Evolutionary conservation across 2,888 invertebrate genomes (phyloP), one percentile per base, ranked within the genome.

Genomic region (Dryocosmus kuriphilus): DNA sequence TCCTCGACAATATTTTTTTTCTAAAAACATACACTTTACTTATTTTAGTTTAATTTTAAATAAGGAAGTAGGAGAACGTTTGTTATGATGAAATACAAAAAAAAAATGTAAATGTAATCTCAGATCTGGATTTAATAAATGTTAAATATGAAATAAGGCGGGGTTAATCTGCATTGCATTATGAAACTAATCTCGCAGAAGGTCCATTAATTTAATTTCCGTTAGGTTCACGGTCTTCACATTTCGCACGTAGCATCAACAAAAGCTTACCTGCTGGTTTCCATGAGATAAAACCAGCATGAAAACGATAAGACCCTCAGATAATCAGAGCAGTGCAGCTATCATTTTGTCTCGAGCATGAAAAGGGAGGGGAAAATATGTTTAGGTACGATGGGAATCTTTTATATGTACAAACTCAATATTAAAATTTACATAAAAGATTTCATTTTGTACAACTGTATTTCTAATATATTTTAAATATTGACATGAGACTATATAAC

Each of bases 251-350:
- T 57, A 57, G 24, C 57, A 57, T 57, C 30, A 67, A 67, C 67
- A 67, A 67, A 67, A 67, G 38, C 41, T 67, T 41, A 67, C 30
- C 67, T 67, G 67, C 46, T 46, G 41, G 38, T 65, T 65, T 65
- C 35, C 14, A 38, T 1, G 19, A 65, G 63, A 65, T 65, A 38
- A 30, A 65, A 65, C 38, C 38, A 35, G 63, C 35, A 65, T 24
- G 63, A 38, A 38, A 8, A 38, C 14, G 63, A 65, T 65, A 38
- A 65, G 63, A 11, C 8, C n/a, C 9, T 38, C 22, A 35, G 63
- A 65, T 65, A 38, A 38, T 38, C 57, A 57, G 57, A 57, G 24
- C 57, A 57, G 11, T 57, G 11, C n/a, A n/a, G n/a, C 57, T 57
- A 57, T 57, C 57, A 24, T 57, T 11, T 57, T 16, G 51, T 57